Percentiles rank a stretch among this genome's conserved stretches.
phyloP scores from a whole-genome alignment of 2,888 invertebrate species.

The Smittia aterrima region DNA sequence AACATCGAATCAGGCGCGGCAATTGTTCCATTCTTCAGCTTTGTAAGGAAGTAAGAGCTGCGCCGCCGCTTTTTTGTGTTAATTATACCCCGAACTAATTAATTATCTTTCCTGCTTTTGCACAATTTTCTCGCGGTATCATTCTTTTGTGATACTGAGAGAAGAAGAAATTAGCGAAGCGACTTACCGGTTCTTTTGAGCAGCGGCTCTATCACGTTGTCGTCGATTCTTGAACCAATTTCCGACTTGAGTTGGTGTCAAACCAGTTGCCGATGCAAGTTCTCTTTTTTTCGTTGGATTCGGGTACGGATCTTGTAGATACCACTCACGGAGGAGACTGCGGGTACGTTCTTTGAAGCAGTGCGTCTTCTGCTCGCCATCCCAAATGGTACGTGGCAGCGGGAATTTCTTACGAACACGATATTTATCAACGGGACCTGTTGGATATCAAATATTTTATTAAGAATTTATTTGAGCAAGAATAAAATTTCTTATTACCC shows the following conservation, averaged over 20 bases:
- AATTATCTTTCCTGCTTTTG: slow-evolving; percentile 10
- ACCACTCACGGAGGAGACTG: slow-evolving; percentile 94
- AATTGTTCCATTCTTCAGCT: neutral
- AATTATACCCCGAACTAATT: slow-evolving; percentile 32
- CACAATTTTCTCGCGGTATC: neutral
- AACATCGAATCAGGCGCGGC: neutral
- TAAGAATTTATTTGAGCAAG: too few species aligned
- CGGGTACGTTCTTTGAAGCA: slow-evolving; percentile 96
- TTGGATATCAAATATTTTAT: too few species aligned
- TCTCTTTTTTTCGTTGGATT: slow-evolving; percentile 92
- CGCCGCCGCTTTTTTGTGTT: slow-evolving; percentile 18
- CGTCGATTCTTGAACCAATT: slow-evolving; percentile 92
- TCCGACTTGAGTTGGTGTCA: slow-evolving; percentile 90
- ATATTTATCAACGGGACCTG: slow-evolving; percentile 87
- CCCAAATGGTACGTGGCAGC: slow-evolving; percentile 88
- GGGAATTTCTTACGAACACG: slow-evolving; percentile 92
- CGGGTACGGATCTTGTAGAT: slow-evolving; percentile 95
- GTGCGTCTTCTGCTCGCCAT: slow-evolving; percentile 94
- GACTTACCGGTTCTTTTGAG: slow-evolving; percentile 92
- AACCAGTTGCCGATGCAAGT: slow-evolving; percentile 83
- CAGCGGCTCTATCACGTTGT: slow-evolving; percentile 84
- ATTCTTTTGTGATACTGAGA: slow-evolving; percentile 7
- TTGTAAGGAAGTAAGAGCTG: neutral
- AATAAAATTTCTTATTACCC: slow-evolving; percentile 54
- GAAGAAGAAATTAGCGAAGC: neutral